Evolutionary conservation across 2,888 invertebrate species (phyloP).

Genomic region (Phragmatobia fuliginosa): DNA sequence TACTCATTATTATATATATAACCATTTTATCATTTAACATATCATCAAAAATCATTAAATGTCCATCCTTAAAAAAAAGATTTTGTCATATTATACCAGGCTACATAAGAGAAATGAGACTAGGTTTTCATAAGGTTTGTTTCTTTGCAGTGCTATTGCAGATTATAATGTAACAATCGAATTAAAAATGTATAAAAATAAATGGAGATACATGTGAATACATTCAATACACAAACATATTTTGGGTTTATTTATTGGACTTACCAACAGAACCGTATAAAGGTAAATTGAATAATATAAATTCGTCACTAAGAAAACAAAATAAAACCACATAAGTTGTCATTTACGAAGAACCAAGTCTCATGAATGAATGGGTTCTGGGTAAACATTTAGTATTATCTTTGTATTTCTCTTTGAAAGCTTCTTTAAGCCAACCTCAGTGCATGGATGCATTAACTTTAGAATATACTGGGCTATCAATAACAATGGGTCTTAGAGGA

Average conservation of each 20-base stretch:
- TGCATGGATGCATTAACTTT: conserved; percentile 33
- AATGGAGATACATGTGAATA: background rate
- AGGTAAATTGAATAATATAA: background rate
- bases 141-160: too few relatives aligned
- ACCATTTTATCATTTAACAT: too few relatives aligned
- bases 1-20: too few relatives aligned
- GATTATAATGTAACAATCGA: too few relatives aligned
- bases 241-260: background rate
- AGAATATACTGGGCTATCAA: conserved; percentile 26
- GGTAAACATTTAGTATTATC: conserved; percentile 29
- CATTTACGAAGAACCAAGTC: conserved; percentile 12
- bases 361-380: conserved; percentile 36
- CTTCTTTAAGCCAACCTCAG: conserved; percentile 26
- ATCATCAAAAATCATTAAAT: too few relatives aligned
- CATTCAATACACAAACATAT: background rate
- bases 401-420: conserved; percentile 27
- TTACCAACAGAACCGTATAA: background rate
- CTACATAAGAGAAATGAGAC: too few relatives aligned
- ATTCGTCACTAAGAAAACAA: background rate
- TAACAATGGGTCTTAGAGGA: conserved; percentile 15
- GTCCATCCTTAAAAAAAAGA: too few relatives aligned
- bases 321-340: background rate
- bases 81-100: too few relatives aligned
- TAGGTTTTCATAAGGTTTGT: too few relatives aligned
- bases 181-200: background rate